phyloP scores from a whole-genome alignment of 2,888 invertebrate genomes.

The Girardia tigrina region DNA sequence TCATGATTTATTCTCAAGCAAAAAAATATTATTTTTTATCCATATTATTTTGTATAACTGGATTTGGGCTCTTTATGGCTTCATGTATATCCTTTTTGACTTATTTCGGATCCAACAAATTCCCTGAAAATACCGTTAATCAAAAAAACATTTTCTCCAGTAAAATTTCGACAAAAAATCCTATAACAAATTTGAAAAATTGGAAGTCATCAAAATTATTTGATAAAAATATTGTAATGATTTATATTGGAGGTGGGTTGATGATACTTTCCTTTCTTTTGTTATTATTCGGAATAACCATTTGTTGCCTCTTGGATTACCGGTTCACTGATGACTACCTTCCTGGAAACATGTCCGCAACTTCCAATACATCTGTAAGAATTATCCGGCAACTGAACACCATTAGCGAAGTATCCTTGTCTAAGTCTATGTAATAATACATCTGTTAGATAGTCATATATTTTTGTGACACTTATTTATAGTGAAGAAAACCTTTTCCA shows the following conservation, averaged over 20 bases:
- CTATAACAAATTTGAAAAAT: background rate
- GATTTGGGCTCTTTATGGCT: background rate
- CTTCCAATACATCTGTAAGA: background rate
- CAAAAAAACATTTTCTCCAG: background rate
- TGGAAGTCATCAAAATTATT: background rate
- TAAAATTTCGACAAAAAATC: background rate
- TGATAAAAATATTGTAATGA: background rate
- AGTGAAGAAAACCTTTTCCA: no score
- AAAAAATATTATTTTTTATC: background rate
- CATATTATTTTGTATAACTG: background rate
- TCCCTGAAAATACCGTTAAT: background rate
- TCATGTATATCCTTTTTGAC: background rate
- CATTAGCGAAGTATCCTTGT: background rate
- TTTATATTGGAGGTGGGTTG: constrained; percentile 8
- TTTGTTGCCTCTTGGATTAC: background rate
- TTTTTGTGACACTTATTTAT: no score
- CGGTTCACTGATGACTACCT: background rate
- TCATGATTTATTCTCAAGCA: background rate
- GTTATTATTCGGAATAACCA: background rate
- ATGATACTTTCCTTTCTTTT: background rate
- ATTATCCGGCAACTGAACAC: constrained; percentile 10
- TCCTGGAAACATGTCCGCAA: background rate
- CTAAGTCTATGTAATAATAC: constrained; percentile 2
- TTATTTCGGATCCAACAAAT: background rate
- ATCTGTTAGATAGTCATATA: no score